Base-by-base conservation (phyloP, 2,888 invertebrate genomes). In the Drosophila subquinaria region DNA sequence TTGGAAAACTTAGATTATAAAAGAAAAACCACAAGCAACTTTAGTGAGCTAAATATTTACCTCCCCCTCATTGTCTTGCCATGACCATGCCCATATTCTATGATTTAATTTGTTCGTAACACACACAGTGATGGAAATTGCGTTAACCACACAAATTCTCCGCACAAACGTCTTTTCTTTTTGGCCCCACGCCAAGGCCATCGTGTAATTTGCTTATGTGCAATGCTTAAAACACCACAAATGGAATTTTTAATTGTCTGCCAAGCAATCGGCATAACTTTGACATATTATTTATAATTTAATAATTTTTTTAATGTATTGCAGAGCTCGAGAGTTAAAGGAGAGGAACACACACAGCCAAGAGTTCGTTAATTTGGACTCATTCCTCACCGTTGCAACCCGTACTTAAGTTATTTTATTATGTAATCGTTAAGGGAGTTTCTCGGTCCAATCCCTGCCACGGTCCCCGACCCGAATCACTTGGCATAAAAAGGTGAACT, bases 401-500 rank as follows among this genome's bases (percentile, higher is more conserved):
- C 83, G 67, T 67, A 72, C 73, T 74, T 71, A 76, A 79, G 76
- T 71, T 70, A 79, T 73, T 82, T 79, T 84, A 81, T 76, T 79
- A 76, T 81, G 83, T 68, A 73, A 80, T 80, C 73, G 65, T 60
- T 50, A 61, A 75, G 45, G 45, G 23, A 38, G 57, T 15, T 11
- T 23, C 43, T 23, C 35, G 27, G 50, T 50, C 40, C 52, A 38
- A 15, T 23, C 45, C 3, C 47, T 11, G 9, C 4, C 33, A 2
- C 15, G 17, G 9, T 8, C 10, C 13, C 45, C 36, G 35, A 9
- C 47, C 11, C 59, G 10, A 59, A 57, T 62, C 69, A 74, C 73
- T 79, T 81, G 76, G 70, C 79, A 74, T 73, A 68, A 79, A 82
- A 81, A 81, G 85, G 79, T 79, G 79, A 82, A 81, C 81, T 84